Evolutionary conservation across 2,888 invertebrate genomes (phyloP).

Genomic region (Rhyacophila evoluta): DNA sequence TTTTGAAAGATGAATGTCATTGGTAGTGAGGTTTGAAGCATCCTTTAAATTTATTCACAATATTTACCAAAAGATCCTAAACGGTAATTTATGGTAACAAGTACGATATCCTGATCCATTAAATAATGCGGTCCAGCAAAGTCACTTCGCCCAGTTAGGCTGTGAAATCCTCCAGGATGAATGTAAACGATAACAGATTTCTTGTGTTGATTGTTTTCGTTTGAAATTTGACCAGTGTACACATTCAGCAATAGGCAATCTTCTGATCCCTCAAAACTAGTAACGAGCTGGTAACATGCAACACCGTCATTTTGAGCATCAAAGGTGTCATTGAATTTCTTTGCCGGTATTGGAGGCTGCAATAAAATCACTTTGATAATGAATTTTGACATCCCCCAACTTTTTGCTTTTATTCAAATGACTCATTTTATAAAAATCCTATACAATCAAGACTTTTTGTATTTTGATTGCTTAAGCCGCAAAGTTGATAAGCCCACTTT

Average conservation of each 20-base stretch:
- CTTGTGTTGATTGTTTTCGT: not conserved
- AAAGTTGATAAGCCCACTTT: no score
- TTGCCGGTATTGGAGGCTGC: slow-evolving; percentile 31
- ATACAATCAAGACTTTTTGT: no score
- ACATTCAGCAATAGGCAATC: slow-evolving; percentile 39
- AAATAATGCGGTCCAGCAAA: slow-evolving; percentile 32
- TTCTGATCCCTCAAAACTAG: not conserved
- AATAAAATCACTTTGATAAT: not conserved
- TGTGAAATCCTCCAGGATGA: slow-evolving; percentile 39
- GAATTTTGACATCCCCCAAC: no score
- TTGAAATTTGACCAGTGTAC: slow-evolving; percentile 26
- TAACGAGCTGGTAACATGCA: slow-evolving; percentile 23
- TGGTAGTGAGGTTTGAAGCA: no score
- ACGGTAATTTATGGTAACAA: slow-evolving; percentile 36
- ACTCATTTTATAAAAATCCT: no score
- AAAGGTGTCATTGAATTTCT: slow-evolving; percentile 5
- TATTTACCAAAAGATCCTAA: slow-evolving; percentile 38
- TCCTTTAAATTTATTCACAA: not conserved
- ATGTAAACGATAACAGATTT: slow-evolving; percentile 34
- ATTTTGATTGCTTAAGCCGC: no score
- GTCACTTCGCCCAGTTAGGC: slow-evolving; percentile 30
- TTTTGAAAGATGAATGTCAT: no score
- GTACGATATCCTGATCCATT: slow-evolving; percentile 35
- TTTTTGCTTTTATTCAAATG: no score
- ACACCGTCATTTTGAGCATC: slow-evolving; percentile 35